phyloP scores from a whole-genome alignment of 2,888 invertebrate genomes.

The Neoscelio sp. region DNA sequence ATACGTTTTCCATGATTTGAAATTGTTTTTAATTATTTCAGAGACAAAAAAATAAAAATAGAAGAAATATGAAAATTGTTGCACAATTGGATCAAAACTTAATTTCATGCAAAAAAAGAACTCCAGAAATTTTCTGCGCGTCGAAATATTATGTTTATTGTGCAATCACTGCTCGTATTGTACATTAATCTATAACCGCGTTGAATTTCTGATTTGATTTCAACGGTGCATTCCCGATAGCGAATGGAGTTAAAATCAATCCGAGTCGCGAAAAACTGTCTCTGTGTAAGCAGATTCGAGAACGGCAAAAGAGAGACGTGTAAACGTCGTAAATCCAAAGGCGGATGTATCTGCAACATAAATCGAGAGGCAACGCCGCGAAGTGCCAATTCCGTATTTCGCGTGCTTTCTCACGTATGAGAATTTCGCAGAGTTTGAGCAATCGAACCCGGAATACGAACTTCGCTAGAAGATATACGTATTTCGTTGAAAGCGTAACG shows the following conservation, averaged over 20 bases:
- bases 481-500: background rate
- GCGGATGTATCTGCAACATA: slow-evolving; percentile 37
- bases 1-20: too few species aligned
- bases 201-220: background rate
- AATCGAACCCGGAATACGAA: background rate
- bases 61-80: too few species aligned
- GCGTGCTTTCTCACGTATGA: background rate
- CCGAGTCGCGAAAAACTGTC: slow-evolving; percentile 25
- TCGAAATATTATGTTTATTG: too few species aligned
- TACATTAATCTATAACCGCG: too few species aligned
- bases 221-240: slow-evolving; percentile 12
- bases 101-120: too few species aligned
- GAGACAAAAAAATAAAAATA: too few species aligned
- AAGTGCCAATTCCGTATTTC: slow-evolving; percentile 33
- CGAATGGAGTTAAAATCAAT: slow-evolving; percentile 30
- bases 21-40: too few species aligned
- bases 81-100: too few species aligned
- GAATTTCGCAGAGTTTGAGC: background rate
- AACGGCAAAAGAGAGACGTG: slow-evolving; percentile 39
- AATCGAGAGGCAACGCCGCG: slow-evolving; percentile 23
- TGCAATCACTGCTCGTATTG: too few species aligned
- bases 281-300: slow-evolving; percentile 42
- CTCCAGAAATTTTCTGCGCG: too few species aligned
- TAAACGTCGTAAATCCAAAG: slow-evolving; percentile 51
- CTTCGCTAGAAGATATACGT: too few species aligned